Conservation (phyloP, 2,113 vertebrate genomes). For the Cavia porcellus region DNA sequence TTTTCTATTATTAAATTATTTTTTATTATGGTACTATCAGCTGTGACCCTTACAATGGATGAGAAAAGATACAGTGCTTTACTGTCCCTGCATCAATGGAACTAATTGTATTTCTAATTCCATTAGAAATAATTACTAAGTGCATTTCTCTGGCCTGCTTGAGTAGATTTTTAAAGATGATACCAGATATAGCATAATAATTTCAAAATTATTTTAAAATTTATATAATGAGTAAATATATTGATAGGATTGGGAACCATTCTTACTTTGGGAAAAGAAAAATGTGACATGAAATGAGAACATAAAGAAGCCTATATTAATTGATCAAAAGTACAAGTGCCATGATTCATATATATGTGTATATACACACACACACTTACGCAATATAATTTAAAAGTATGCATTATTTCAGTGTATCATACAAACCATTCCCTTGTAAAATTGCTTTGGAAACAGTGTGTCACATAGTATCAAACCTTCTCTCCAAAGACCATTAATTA, state of each 20-base stretch:
- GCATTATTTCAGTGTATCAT: neutral
- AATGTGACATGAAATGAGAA: neutral
- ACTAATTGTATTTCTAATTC: neutral
- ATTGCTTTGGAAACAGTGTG: neutral
- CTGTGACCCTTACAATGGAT: neutral
- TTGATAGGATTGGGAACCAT: neutral
- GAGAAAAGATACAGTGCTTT: neutral
- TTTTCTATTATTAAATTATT: neutral
- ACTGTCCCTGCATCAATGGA: neutral
- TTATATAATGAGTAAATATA: slow-evolving; percentile 33
- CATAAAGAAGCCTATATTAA: slow-evolving; percentile 2
- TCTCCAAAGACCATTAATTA: slow-evolving; percentile 21
- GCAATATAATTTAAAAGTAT: neutral
- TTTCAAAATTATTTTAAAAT: neutral
- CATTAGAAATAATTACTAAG: neutral
- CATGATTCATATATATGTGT: neutral
- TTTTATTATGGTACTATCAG: neutral
- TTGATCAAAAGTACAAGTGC: neutral
- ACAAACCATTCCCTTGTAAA: neutral
- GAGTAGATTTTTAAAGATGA: neutral
- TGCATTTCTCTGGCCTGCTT: neutral
- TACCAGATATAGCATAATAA: neutral
- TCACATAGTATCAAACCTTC: slow-evolving; percentile 17
- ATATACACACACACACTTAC: neutral
- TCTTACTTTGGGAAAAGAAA: neutral